A percentile compares a stretch with the other conserved stretches of the same genome.
These are phyloP conservation scores for Dasypolia templi DNA, from an alignment of 2,888 invertebrate species.

Conservation along the genomic window DNA sequence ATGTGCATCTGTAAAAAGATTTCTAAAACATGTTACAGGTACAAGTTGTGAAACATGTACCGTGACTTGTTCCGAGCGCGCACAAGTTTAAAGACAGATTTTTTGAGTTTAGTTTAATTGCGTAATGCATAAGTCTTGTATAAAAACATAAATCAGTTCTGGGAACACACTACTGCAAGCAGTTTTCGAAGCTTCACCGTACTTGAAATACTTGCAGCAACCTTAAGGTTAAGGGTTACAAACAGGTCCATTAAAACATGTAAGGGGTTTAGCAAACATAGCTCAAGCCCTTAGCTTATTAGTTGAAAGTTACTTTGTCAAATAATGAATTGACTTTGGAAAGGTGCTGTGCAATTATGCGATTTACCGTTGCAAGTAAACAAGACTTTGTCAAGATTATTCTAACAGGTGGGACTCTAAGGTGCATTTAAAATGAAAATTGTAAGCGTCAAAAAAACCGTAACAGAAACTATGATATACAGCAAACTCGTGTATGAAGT, in stretches of 20 bases:
- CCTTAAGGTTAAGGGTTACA: slow-evolving; percentile 13
- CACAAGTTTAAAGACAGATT: no score
- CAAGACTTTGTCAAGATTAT: not conserved
- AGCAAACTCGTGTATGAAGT: not conserved
- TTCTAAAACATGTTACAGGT: not conserved
- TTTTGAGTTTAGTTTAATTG: not conserved
- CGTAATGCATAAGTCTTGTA: not conserved
- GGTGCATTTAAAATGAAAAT: no score
- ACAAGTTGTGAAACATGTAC: not conserved
- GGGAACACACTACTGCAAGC: slow-evolving; percentile 4
- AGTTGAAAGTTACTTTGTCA: slow-evolving; percentile 20
- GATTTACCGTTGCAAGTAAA: not conserved
- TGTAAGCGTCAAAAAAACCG: no score
- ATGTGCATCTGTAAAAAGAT: not conserved
- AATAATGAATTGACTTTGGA: slow-evolving; percentile 26
- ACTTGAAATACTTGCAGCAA: slow-evolving; percentile 18
- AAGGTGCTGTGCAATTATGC: not conserved
- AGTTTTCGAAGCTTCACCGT: not conserved
- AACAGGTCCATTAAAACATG: slow-evolving; percentile 35
- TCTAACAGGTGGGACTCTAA: not conserved
- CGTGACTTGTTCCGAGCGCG: no score
- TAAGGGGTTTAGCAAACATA: slow-evolving; percentile 26
- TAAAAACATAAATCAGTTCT: not conserved
- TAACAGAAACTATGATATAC: not conserved
- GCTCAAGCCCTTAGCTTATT: slow-evolving; percentile 43